Percentiles rank a stretch among this genome's conserved stretches.
Evolutionary conservation across 64 coral and sea anemone genomes (phyloP).

Genomic region (Pocillopora verrucosa): DNA sequence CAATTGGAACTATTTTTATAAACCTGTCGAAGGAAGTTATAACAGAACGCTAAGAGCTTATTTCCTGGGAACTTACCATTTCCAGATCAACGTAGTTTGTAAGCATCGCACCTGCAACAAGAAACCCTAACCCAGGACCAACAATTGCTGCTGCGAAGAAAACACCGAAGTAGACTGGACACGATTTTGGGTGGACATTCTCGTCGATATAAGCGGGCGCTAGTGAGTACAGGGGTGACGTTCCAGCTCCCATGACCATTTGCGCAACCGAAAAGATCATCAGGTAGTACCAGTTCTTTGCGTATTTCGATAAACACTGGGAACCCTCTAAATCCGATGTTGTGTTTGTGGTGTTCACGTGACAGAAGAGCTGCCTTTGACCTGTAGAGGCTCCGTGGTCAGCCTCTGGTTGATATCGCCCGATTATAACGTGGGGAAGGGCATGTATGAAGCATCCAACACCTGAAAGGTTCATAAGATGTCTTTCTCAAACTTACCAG

Average conservation of each 20-base stretch:
- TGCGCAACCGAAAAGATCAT: conserved; percentile 68
- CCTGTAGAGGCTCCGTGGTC: not conserved
- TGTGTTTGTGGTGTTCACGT: not conserved
- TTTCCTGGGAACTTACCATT: too few relatives aligned
- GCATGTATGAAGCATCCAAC: not conserved
- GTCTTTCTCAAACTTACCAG: not conserved
- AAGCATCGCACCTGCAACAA: conserved; percentile 53
- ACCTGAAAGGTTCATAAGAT: not conserved
- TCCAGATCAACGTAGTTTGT: too few relatives aligned
- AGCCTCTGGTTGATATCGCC: not conserved
- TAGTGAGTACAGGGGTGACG: conserved; percentile 81
- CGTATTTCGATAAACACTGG: conserved; percentile 18
- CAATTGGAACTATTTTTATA: too few relatives aligned
- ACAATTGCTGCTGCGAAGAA: conserved; percentile 65
- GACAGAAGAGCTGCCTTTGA: not conserved
- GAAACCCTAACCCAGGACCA: conserved; percentile 80
- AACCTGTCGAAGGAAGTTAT: too few relatives aligned
- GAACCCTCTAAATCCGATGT: not conserved
- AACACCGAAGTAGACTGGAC: conserved; percentile 62
- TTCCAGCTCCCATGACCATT: conserved; percentile 85
- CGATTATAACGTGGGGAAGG: conserved; percentile 30
- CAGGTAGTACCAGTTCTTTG: conserved; percentile 66
- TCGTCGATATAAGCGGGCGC: conserved; percentile 93
- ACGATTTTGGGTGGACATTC: conserved; percentile 81
- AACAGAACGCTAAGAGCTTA: too few relatives aligned